Evolutionary conservation across 37 sponge, comb jelly and placozoan species (phyloP).

Genomic region (Theonella swinhoei): DNA sequence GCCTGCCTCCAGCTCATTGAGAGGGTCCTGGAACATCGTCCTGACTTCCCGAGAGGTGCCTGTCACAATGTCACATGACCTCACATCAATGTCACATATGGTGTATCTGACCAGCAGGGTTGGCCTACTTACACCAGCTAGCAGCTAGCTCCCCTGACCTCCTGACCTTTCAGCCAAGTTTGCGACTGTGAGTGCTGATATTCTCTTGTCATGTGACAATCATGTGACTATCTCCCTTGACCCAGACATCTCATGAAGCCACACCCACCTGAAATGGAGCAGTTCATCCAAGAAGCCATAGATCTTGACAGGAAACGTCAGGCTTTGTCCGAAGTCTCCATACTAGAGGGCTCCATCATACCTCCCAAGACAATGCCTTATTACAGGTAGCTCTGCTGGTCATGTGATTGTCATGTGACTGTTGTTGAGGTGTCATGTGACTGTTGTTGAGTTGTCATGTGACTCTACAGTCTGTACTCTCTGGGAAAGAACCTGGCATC

Average conservation of each 20-base stretch:
- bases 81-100: neutral
- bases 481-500: conserved; percentile 39
- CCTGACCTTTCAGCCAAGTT: neutral
- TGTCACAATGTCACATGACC: neutral
- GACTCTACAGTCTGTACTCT: conserved; percentile 19
- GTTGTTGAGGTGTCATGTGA: neutral
- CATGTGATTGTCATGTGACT: neutral
- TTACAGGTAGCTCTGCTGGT: conserved; percentile 29
- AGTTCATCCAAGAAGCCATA: conserved; percentile 38
- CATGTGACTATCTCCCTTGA: neutral
- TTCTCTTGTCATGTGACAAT: neutral
- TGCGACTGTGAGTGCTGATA: conserved; percentile 14
- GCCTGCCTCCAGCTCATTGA: conserved; percentile 49
- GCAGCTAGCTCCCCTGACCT: conserved; percentile 17
- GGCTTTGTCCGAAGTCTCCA: conserved; percentile 12
- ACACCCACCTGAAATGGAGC: conserved; percentile 3
- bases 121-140: conserved; percentile 24
- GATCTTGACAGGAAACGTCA: conserved; percentile 16
- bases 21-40: conserved; percentile 30
- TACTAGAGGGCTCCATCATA: conserved; percentile 23
- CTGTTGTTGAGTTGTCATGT: neutral
- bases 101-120: conserved; percentile 24
- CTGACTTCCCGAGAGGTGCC: conserved; percentile 58
- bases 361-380: conserved; percentile 29
- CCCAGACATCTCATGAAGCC: conserved; percentile 49